phyloP scores from a whole-genome alignment of 2,797 vertebrate species.

The Delichon dasypus region DNA sequence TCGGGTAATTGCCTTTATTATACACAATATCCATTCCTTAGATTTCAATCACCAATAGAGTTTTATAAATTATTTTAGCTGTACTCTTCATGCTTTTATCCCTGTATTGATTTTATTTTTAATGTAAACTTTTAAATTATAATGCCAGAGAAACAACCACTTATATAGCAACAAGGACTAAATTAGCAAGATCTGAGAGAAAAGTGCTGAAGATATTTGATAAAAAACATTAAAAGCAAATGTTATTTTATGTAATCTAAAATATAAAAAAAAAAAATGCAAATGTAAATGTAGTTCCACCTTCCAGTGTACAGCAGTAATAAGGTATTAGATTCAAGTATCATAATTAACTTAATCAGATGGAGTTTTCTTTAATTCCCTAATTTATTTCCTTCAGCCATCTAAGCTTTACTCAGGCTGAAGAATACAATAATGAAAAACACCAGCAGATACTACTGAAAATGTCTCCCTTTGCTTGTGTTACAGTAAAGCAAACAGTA shows the following conservation, averaged over 20 bases:
- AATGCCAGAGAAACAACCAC: conserved; percentile 40
- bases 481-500: not conserved
- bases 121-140: conserved; percentile 67
- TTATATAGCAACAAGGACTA: not conserved
- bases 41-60: conserved; percentile 53
- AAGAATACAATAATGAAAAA: not conserved
- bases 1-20: conserved; percentile 62
- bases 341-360: conserved; percentile 48
- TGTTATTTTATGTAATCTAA: conserved; percentile 13
- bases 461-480: not conserved
- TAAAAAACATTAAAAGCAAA: not conserved
- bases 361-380: not conserved
- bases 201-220: conserved; percentile 12
- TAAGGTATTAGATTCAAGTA: not conserved
- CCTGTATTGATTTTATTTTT: conserved; percentile 61
- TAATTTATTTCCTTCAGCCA: conserved; percentile 2
- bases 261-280: conserved; percentile 19
- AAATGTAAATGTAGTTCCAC: conserved; percentile 18
- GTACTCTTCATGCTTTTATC: conserved; percentile 45
- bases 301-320: not conserved
- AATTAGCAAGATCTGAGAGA: conserved; percentile 8
- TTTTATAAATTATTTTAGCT: conserved; percentile 59
- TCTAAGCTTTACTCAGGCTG: not conserved
- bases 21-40: conserved; percentile 43
- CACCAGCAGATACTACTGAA: not conserved